A percentile compares a stretch with the other conserved stretches of the same genome.
phyloP scores from a whole-genome alignment of 2,888 invertebrate genomes.

The Enoplolaimus lenunculus region DNA sequence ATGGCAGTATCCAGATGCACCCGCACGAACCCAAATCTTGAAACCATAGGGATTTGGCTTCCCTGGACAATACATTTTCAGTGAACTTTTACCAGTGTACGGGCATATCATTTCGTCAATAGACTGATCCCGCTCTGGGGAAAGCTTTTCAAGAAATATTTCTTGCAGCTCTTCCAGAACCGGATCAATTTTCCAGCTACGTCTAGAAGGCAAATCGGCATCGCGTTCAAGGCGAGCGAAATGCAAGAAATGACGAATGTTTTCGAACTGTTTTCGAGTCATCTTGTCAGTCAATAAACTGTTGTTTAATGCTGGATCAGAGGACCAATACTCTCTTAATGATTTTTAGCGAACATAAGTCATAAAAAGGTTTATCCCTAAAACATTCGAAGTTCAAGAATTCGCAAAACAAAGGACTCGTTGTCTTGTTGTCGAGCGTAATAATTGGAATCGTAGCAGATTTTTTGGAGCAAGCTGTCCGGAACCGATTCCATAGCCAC shows the following conservation, averaged over 20 bases:
- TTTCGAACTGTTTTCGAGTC: neutral
- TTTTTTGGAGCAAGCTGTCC: constrained; percentile 1
- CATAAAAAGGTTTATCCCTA: constrained; percentile 3
- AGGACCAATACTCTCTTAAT: neutral
- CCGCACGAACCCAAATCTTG: constrained; percentile 2
- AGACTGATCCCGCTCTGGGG: neutral
- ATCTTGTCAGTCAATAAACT: neutral
- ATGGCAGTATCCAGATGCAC: constrained; percentile 9
- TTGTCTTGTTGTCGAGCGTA: neutral
- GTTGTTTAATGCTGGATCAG: neutral
- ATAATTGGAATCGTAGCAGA: neutral
- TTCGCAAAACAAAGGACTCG: neutral
- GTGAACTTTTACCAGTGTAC: neutral
- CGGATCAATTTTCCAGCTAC: constrained; percentile 2
- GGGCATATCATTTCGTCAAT: constrained; percentile 6
- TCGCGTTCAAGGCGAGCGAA: neutral
- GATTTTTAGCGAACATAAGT: neutral
- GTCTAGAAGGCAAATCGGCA: neutral
- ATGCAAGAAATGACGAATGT: constrained; percentile 2
- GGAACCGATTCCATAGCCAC: neutral
- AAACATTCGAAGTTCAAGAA: neutral
- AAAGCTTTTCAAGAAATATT: neutral
- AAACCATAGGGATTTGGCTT: constrained; percentile 1
- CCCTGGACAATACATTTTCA: constrained; percentile 3
- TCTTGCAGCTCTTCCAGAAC: neutral